Percentiles rank a stretch among this genome's conserved stretches.
These are phyloP conservation scores for Lycaon pictus DNA, from an alignment of 2,113 vertebrate species.

Conservation along the genomic window DNA sequence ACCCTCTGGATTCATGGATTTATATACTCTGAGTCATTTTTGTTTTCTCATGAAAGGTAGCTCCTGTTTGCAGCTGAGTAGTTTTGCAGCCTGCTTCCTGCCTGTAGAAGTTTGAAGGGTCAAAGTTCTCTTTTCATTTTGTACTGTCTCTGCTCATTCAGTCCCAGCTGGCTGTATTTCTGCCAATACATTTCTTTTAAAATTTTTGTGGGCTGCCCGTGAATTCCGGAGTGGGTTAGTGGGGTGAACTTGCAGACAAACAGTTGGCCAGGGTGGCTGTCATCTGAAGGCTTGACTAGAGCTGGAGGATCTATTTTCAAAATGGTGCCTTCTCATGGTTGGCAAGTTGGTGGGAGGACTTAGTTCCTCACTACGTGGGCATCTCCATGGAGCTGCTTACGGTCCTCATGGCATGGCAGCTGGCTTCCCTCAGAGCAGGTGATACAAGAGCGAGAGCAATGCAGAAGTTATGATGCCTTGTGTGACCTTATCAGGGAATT, in stretches of 20 bases:
- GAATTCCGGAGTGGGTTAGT: neutral
- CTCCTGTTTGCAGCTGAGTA: neutral
- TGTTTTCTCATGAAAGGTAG: neutral
- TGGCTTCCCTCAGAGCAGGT: neutral
- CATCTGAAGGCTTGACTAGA: neutral
- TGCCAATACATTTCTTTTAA: neutral
- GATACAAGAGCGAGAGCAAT: neutral
- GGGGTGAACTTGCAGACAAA: neutral
- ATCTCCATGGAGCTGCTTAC: neutral
- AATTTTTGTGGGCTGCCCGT: neutral
- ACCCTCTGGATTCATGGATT: neutral
- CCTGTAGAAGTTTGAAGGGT: neutral
- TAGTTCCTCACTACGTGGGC: neutral
- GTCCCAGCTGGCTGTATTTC: neutral
- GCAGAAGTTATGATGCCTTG: neutral
- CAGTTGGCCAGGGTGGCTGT: neutral
- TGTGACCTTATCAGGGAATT: neutral
- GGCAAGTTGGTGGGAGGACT: neutral
- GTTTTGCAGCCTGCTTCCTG: neutral
- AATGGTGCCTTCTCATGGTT: neutral
- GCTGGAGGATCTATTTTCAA: neutral
- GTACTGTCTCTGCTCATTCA: neutral
- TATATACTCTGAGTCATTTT: neutral
- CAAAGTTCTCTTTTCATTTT: neutral
- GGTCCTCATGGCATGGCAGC: neutral